A percentile compares a stretch with the other conserved stretches of the same genome.
Conservation (phyloP, 2,797 vertebrate genomes). For the Decapterus maruadsi region DNA sequence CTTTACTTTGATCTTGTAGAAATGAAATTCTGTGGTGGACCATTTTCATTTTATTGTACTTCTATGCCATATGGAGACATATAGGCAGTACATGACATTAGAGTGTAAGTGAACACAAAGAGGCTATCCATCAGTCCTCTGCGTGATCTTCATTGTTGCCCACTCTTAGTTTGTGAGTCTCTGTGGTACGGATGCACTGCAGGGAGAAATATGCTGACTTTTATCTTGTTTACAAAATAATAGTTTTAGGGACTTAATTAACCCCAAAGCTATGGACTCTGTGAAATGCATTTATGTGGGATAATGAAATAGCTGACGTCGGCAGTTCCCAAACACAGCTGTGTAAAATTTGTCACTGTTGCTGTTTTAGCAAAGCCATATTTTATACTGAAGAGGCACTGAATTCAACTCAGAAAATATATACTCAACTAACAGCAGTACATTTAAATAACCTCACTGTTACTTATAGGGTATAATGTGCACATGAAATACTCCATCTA, state of each 20-base stretch:
- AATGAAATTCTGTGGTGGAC: slow-evolving; percentile 2
- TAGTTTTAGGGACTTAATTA: background rate
- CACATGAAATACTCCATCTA: slow-evolving; percentile 1
- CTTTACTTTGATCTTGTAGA: background rate
- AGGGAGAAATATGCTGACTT: background rate
- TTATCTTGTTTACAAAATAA: background rate
- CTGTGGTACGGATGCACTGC: background rate
- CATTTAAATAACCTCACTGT: background rate
- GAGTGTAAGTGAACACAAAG: background rate
- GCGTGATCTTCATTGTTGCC: slow-evolving; percentile 5
- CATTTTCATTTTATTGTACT: slow-evolving; percentile 10
- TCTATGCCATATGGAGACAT: background rate
- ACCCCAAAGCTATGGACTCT: background rate
- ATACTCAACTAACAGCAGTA: slow-evolving; percentile 2
- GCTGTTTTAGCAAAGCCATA: background rate
- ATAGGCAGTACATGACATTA: background rate
- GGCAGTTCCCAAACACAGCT: background rate
- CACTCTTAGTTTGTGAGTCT: background rate
- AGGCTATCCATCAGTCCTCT: slow-evolving; percentile 6
- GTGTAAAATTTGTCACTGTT: background rate
- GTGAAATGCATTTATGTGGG: background rate
- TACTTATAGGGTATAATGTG: background rate
- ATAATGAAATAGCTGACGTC: slow-evolving; percentile 1
- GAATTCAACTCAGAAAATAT: background rate
- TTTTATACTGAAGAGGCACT: background rate